phyloP scores from a whole-genome alignment of 2,888 invertebrate genomes.

The Linyphia triangularis region DNA sequence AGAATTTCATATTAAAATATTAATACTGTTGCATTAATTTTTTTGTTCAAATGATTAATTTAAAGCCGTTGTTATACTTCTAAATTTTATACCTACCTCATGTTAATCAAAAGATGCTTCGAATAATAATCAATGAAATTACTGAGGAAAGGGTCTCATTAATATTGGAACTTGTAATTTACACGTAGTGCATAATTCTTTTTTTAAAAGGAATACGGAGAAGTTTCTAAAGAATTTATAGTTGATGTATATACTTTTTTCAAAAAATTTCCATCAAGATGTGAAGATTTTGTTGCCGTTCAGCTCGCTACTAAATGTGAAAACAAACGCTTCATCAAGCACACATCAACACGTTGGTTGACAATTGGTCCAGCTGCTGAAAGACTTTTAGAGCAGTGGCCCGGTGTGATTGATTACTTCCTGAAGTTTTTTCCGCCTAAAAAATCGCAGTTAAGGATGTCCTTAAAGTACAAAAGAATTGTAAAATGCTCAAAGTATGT shows the following conservation, averaged over 20 bases:
- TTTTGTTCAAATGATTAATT: too few relatives aligned
- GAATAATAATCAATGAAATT: too few relatives aligned
- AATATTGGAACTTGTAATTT: too few relatives aligned
- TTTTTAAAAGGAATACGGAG: not conserved
- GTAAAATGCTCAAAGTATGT: not conserved
- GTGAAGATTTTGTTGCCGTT: slow-evolving; percentile 6
- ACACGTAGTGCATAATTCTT: too few relatives aligned
- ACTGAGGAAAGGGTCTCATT: too few relatives aligned
- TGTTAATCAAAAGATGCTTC: too few relatives aligned
- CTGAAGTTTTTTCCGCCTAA: not conserved
- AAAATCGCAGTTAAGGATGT: not conserved
- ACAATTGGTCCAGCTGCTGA: not conserved
- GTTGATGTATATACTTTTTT: not conserved
- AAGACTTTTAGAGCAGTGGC: slow-evolving; percentile 6
- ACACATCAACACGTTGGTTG: slow-evolving; percentile 14
- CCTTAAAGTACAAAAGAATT: slow-evolving; percentile 2
- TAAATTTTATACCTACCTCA: too few relatives aligned
- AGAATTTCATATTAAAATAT: too few relatives aligned
- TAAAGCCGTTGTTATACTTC: too few relatives aligned
- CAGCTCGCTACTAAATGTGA: not conserved
- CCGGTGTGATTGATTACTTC: slow-evolving; percentile 3
- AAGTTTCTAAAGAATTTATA: not conserved
- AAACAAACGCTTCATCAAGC: not conserved
- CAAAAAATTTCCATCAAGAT: slow-evolving; percentile 12
- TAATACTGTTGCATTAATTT: too few relatives aligned